Evolutionary conservation across 2,113 vertebrate genomes (phyloP), one percentile per base, ranked within the genome.

Genomic region (Promerops cafer): DNA sequence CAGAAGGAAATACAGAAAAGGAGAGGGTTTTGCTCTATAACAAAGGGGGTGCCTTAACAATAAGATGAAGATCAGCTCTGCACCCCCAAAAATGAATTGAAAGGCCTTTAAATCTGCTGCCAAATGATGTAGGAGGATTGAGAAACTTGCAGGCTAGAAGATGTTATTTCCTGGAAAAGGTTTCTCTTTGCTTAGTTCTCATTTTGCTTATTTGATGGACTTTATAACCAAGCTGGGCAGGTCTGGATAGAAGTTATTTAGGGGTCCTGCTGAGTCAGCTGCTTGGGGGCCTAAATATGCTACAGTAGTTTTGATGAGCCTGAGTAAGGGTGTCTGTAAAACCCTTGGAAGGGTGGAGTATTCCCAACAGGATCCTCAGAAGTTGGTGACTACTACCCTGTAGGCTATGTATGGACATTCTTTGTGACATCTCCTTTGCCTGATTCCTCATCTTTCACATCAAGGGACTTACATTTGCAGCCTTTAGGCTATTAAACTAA

Each of bases 401-500:
- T 60, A 63, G 52, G 54, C 35, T 71, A 56, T 4, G 16, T 16
- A 83, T 7, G 37, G 64, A 42, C 56, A 13, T 56, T 75, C 22
- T 81, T 63, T 14, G 11, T 85, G 49, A 82, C 45, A 76, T 57
- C 20, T 75, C 24, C 83, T 92, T 63, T 87, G 26, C 65, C 40
- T 85, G 23, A 56, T 42, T 97, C 42, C 35, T 68, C 28, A 59
- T 88, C 40, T 82, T 90, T 87, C 53, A 68, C 49, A 77, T 83
- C 85, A 84, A 92, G 71, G 17, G 35, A 28, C 60, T 75, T 87
- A 53, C 1, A 94, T 93, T 78, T 76, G 23, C 68, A 93, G 89
- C 89, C 95, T 94, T 75, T 7, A 26, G 63, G 87, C 50, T 94
- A 79, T 57, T 89, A 87, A 96, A 59, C 42, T 91, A 91, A 93